These are phyloP conservation scores for Alloscopus bannaensis DNA, from an alignment of 2,888 invertebrate genomes.

Conservation along the genomic window DNA sequence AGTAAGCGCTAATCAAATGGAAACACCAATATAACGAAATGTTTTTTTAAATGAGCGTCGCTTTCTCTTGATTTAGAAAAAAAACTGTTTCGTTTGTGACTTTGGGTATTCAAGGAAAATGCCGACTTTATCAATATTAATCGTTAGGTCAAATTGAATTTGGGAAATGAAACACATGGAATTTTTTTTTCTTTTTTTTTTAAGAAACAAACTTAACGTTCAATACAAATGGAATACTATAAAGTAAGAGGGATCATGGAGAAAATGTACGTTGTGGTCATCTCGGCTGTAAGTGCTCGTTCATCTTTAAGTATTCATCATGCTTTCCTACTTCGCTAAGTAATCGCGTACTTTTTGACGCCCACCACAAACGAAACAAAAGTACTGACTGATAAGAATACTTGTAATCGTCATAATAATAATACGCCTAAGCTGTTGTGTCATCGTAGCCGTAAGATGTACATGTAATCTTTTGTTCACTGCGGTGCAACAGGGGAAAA, in stretches of 20 bases:
- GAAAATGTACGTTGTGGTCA: not conserved
- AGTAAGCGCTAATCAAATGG: conserved; percentile 29
- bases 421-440: not conserved
- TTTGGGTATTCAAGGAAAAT: not conserved
- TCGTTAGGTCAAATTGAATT: not conserved
- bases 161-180: not conserved
- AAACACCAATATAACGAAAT: not conserved
- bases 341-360: no score
- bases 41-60: not conserved
- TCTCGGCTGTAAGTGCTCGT: conserved; percentile 28
- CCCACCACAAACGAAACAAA: conserved; percentile 59
- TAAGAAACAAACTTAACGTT: not conserved
- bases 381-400: conserved; percentile 58
- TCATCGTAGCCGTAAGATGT: not conserved
- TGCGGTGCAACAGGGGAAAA: no score
- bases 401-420: conserved; percentile 16
- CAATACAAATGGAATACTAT: not conserved
- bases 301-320: no score
- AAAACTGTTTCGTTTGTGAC: not conserved
- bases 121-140: not conserved
- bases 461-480: not conserved
- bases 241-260: not conserved
- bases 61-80: no score
- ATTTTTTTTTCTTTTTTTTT: not conserved
- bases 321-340: no score